Evolutionary conservation across 2,113 vertebrate species (phyloP).

Genomic region (Mugil cephalus): DNA sequence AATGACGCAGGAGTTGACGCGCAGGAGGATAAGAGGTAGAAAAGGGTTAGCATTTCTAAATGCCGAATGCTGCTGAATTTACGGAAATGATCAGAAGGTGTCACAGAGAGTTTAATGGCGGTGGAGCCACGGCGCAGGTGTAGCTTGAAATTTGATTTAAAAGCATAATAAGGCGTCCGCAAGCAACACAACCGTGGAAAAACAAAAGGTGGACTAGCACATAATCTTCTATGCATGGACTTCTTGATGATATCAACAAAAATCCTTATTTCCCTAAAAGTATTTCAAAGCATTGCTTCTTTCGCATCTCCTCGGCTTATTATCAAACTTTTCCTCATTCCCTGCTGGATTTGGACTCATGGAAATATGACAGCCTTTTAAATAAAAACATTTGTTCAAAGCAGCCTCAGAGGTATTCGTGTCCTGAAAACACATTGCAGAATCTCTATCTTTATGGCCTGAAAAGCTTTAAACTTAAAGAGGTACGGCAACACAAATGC

Average conservation of each 20-base stretch:
- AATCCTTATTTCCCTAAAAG: conserved; percentile 11
- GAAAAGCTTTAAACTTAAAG: not conserved
- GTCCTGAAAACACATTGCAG: conserved; percentile 9
- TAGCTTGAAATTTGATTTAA: not conserved
- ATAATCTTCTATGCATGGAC: not conserved
- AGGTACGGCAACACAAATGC: not conserved
- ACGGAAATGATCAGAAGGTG: conserved; percentile 1
- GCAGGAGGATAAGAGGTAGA: conserved; percentile 7
- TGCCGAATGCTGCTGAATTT: not conserved
- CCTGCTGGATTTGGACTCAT: conserved; percentile 43
- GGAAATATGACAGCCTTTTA: conserved; percentile 54
- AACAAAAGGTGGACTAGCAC: not conserved
- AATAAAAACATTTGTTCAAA: conserved; percentile 58
- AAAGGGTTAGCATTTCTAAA: not conserved
- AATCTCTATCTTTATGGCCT: conserved; percentile 1
- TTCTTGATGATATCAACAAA: conserved; percentile 6
- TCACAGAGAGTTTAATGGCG: not conserved
- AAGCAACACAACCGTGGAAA: not conserved
- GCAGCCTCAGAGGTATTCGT: conserved; percentile 30
- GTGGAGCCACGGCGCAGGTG: not conserved
- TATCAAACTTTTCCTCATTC: conserved; percentile 39
- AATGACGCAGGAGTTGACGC: conserved; percentile 40
- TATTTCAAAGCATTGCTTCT: not conserved
- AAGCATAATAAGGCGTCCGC: not conserved
- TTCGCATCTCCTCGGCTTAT: conserved; percentile 11